Evolutionary conservation across 2,888 invertebrate genomes (phyloP), one percentile per base, ranked within the genome.

Genomic region (Laspeyria flexula): DNA sequence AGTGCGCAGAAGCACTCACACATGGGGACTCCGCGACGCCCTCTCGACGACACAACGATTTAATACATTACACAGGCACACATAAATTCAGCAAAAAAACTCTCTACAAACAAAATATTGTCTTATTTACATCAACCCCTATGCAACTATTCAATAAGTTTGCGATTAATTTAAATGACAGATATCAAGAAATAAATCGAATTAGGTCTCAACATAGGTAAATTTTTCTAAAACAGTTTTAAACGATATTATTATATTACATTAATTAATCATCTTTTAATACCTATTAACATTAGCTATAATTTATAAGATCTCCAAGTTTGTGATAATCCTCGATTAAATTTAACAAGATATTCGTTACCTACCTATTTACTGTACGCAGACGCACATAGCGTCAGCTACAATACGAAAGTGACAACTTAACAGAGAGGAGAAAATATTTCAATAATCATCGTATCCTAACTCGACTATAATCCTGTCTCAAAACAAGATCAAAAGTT

Each of bases 191-290:
- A 90, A 88, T 70, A 82, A 90, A 88, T 81, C 71, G 80, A 86
- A 82, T 81, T 81, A 85, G 81, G 77, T 85, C 37, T 87, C 79
- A 92, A 92, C 92, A 82, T 83, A 92, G 90, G 92, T 92, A 92
- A 88, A 92, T 91, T 92, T 91, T 87, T 92, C 92, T 92, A 92
- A 91, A 91, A 92, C 88, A 88, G 81, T 87, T 83, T 84, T 74
- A 86, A 90, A 89, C 86, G 79, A 88, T 89, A 87, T 77, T 73
- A 80, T 80, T 82, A 85, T 81, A 84, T 86, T 90, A 90, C 86
- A 90, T 85, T 82, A 85, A 90, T 86, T 82, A 85, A 85, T 83
- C 82, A 86, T 88, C 75, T 85, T 90, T 86, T 81, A 86, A 85
- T 87, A 89, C 76, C 86, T 90, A 88, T 90, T 89, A 92, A 91